Evolutionary conservation across 2,113 vertebrate species (phyloP).

Genomic region (Ophthalmotilapia sp.): DNA sequence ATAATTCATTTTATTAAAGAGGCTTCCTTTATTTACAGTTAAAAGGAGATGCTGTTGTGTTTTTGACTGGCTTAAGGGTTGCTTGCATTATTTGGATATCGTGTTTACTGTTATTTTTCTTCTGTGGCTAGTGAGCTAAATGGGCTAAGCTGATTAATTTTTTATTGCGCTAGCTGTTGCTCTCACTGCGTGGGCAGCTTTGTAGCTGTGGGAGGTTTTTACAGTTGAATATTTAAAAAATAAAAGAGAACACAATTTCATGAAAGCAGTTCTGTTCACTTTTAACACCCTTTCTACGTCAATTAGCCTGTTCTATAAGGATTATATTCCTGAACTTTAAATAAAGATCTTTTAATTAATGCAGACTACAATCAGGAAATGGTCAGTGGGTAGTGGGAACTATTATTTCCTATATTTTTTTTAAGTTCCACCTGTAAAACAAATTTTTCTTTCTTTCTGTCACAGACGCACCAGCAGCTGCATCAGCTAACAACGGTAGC

Average conservation of each 20-base stretch:
- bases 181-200: neutral
- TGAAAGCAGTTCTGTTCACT: neutral
- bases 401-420: neutral
- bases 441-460: slow-evolving; percentile 61
- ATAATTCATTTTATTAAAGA: neutral
- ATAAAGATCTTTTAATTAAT: neutral
- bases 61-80: neutral
- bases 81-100: neutral
- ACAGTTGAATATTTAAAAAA: neutral
- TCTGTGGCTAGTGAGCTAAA: neutral
- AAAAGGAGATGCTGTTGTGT: neutral
- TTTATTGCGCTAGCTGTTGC: neutral
- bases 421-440: neutral
- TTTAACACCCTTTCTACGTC: neutral
- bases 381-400: neutral
- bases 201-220: neutral
- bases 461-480: slow-evolving; percentile 80
- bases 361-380: neutral
- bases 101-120: neutral
- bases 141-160: neutral
- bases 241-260: neutral
- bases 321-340: neutral
- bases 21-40: neutral
- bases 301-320: neutral
- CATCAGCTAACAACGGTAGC: slow-evolving; percentile 77